A percentile compares a stretch with the other conserved stretches of the same genome.
phyloP scores from a whole-genome alignment of 2,797 vertebrate genomes.

The Jordanella pulchra region DNA sequence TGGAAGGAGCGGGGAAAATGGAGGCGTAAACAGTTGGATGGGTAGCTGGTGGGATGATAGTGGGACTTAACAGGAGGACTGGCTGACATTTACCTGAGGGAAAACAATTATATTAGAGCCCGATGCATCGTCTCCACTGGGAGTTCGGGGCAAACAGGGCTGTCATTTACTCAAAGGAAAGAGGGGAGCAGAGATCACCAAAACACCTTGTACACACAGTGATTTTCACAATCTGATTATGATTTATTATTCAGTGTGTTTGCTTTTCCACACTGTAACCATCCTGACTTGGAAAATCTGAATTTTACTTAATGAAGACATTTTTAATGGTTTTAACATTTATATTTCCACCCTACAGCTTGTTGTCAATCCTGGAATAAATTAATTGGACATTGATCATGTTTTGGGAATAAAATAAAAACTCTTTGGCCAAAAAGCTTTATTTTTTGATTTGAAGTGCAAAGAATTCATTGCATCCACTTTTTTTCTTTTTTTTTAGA shows the following conservation, averaged over 20 bases:
- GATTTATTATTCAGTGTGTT: conserved; percentile 71
- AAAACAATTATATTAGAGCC: conserved; percentile 69
- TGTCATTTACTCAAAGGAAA: conserved; percentile 78
- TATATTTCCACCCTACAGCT: neutral
- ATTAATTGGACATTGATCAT: too few relatives aligned
- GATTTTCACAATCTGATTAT: conserved; percentile 56
- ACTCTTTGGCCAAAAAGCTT: neutral
- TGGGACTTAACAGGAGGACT: conserved; percentile 55
- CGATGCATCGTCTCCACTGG: conserved; percentile 53
- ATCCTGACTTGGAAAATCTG: conserved; percentile 55
- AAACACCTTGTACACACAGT: conserved; percentile 62
- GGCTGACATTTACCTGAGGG: conserved; percentile 82
- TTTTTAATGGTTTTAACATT: conserved; percentile 39
- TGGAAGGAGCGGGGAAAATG: conserved; percentile 26
- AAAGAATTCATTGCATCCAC: too few relatives aligned
- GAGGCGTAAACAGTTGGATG: conserved; percentile 42
- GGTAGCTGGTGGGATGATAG: conserved; percentile 50
- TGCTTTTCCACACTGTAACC: conserved; percentile 54
- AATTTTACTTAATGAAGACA: conserved; percentile 53
- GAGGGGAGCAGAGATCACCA: conserved; percentile 63
- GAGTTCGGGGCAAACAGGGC: conserved; percentile 77
- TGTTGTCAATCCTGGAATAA: too few relatives aligned
- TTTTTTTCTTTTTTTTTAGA: too few relatives aligned
- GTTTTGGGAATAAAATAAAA: neutral
- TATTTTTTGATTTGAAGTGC: conserved; percentile 4